Percentiles rank a stretch among this genome's conserved stretches.
Conservation (phyloP, 35 echinoderm and acorn worm genomes). For the Patiria miniata region DNA sequence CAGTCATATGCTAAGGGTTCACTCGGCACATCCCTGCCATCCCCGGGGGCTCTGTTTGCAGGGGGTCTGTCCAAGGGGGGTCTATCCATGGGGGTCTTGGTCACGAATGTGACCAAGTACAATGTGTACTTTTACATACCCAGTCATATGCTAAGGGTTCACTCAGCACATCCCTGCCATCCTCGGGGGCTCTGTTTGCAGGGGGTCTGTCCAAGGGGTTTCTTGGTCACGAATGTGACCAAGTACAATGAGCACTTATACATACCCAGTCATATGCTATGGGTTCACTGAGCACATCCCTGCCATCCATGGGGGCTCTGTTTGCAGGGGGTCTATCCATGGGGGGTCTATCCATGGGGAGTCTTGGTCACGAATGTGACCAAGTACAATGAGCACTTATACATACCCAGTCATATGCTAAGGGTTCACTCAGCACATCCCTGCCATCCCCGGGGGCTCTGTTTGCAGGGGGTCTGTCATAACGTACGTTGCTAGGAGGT, state of each 20-base stretch:
- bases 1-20: slow-evolving; percentile 42
- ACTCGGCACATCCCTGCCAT: slow-evolving; percentile 27
- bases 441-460: slow-evolving; percentile 18
- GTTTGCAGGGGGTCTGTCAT: neutral
- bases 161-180: slow-evolving; percentile 26
- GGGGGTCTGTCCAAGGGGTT: no score
- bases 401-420: slow-evolving; percentile 42
- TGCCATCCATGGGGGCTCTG: neutral
- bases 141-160: slow-evolving; percentile 42
- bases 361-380: no score
- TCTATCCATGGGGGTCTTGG: no score
- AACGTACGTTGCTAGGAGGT: neutral
- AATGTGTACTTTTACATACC: no score
- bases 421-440: slow-evolving; percentile 29
- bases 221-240: no score
- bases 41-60: neutral
- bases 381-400: no score
- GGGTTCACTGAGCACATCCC: slow-evolving; percentile 23
- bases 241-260: no score
- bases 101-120: no score
- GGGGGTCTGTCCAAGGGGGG: neutral
- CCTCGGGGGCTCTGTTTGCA: neutral
- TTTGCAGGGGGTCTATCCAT: neutral
- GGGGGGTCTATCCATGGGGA: no score
- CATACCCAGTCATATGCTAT: slow-evolving; percentile 44